These are phyloP conservation scores for Hemibagrus guttatus DNA, from an alignment of 2,797 vertebrate genomes.

Conservation along the genomic window DNA sequence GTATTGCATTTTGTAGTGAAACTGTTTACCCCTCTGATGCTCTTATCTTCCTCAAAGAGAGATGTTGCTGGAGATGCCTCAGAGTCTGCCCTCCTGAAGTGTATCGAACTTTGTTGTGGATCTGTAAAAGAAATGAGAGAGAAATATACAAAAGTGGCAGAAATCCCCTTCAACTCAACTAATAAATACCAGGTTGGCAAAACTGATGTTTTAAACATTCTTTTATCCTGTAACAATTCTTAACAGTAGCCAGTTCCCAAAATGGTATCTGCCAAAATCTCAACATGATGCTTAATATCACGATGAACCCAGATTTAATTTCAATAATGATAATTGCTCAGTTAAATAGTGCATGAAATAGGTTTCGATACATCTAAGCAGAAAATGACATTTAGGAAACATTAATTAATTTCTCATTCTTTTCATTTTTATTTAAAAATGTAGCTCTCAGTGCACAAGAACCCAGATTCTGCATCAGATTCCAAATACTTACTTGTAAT, in stretches of 20 bases:
- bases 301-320: constrained; percentile 8
- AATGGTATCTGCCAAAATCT: neutral
- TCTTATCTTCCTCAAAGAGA: constrained; percentile 66
- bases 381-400: constrained; percentile 2
- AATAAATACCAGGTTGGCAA: constrained; percentile 84
- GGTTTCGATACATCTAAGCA: neutral
- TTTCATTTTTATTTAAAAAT: constrained; percentile 56
- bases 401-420: neutral
- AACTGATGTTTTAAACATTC: neutral
- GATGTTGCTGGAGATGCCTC: constrained; percentile 85
- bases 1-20: neutral
- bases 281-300: neutral
- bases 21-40: neutral
- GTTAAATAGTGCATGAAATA: neutral
- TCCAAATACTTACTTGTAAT: constrained; percentile 82
- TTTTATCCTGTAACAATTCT: neutral
- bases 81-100: constrained; percentile 84
- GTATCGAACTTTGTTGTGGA: constrained; percentile 85
- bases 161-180: constrained; percentile 89
- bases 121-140: constrained; percentile 84
- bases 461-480: constrained; percentile 70
- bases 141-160: constrained; percentile 75
- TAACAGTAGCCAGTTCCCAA: neutral
- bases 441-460: constrained; percentile 84
- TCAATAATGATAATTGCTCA: neutral